phyloP scores from a whole-genome alignment of 2,888 invertebrate species.

The Pseudoips prasinana region DNA sequence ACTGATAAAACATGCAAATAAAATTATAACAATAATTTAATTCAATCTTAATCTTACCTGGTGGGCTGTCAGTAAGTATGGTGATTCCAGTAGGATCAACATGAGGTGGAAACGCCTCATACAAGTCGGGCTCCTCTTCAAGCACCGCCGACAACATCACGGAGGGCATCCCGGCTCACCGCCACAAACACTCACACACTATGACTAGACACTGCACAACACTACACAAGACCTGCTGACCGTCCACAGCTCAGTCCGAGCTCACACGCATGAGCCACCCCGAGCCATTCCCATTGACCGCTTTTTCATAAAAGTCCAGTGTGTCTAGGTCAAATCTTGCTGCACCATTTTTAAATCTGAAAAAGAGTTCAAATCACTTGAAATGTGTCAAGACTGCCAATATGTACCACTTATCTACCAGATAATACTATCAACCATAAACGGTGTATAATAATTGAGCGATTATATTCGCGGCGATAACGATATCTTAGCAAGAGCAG shows the following conservation, averaged over 20 bases:
- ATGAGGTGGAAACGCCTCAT: conserved; percentile 90
- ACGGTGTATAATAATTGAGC: conserved; percentile 40
- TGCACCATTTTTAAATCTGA: conserved; percentile 82
- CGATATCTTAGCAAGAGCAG: conserved; percentile 41
- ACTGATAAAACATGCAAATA: too few relatives aligned
- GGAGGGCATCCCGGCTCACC: conserved; percentile 77
- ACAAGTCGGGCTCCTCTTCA: conserved; percentile 88
- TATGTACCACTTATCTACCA: conserved; percentile 43
- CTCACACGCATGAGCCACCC: conserved; percentile 67
- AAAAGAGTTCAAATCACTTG: conserved; percentile 55
- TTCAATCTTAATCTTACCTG: conserved; percentile 67
- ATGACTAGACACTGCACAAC: conserved; percentile 70
- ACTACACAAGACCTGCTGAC: conserved; percentile 63
- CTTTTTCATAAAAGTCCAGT: conserved; percentile 43
- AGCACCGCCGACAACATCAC: conserved; percentile 88
- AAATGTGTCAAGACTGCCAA: conserved; percentile 45
- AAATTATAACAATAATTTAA: too few relatives aligned
- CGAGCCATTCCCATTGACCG: conserved; percentile 58
- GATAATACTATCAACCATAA: conserved; percentile 59
- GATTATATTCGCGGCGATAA: conserved; percentile 51
- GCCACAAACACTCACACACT: conserved; percentile 59
- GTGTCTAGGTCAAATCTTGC: conserved; percentile 79
- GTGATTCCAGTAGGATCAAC: conserved; percentile 91
- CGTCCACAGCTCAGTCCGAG: conserved; percentile 53
- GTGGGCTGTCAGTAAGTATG: conserved; percentile 85